A percentile compares a stretch with the other conserved stretches of the same genome.
Evolutionary conservation across 2,888 invertebrate genomes (phyloP).

Genomic region (Anarsia innoxiella): DNA sequence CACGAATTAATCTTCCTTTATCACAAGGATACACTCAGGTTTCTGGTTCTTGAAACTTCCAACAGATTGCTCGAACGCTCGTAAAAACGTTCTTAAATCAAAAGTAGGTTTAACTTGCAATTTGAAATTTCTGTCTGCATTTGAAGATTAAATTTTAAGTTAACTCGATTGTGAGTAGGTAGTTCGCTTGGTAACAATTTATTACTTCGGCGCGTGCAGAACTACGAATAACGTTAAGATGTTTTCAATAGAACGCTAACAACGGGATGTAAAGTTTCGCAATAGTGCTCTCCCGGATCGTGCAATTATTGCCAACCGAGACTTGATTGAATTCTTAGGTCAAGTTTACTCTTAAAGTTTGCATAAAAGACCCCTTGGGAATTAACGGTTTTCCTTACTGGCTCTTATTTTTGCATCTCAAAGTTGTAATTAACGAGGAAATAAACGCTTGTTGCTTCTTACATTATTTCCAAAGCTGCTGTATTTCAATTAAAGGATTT

Average conservation of each 20-base stretch:
- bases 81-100: slow-evolving; percentile 27
- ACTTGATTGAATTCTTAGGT: slow-evolving; percentile 69
- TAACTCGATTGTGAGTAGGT: slow-evolving; percentile 56
- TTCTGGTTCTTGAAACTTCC: slow-evolving; percentile 9
- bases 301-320: slow-evolving; percentile 64
- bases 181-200: slow-evolving; percentile 58
- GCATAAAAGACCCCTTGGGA: slow-evolving; percentile 54
- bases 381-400: slow-evolving; percentile 47
- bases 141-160: slow-evolving; percentile 63
- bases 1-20: slow-evolving; percentile 22
- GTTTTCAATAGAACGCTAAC: slow-evolving; percentile 65
- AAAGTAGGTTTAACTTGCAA: slow-evolving; percentile 34
- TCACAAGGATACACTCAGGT: too few relatives aligned
- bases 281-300: slow-evolving; percentile 56
- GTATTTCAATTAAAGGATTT: slow-evolving; percentile 18
- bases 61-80: slow-evolving; percentile 22
- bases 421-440: slow-evolving; percentile 34
- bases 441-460: slow-evolving; percentile 24
- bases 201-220: slow-evolving; percentile 50
- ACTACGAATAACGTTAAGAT: slow-evolving; percentile 58
- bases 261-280: slow-evolving; percentile 63
- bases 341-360: slow-evolving; percentile 60
- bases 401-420: slow-evolving; percentile 35
- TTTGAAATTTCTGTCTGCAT: slow-evolving; percentile 52
- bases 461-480: not conserved